phyloP scores from a whole-genome alignment of 2,797 vertebrate genomes.

The Lagocephalus sceleratus region DNA sequence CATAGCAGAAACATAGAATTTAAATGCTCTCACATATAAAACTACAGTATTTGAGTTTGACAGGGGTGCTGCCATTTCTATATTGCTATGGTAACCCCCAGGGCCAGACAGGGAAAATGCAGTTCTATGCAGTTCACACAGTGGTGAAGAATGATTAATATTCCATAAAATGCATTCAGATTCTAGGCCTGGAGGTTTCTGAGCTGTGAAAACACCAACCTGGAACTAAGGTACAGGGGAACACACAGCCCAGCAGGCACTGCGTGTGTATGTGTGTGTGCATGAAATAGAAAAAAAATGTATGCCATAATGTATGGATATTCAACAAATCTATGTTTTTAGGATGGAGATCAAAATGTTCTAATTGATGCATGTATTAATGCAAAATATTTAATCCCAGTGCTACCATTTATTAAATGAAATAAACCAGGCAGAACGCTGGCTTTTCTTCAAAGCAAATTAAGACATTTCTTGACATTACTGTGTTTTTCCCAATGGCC shows the following conservation, averaged over 20 bases:
- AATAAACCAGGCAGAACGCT: constrained; percentile 7
- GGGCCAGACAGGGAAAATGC: constrained; percentile 39
- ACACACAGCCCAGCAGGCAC: constrained; percentile 48
- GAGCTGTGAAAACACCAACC: constrained; percentile 46
- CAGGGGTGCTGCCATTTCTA: constrained; percentile 35
- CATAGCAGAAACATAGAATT: constrained; percentile 35
- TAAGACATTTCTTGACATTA: constrained; percentile 12
- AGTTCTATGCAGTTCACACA: constrained; percentile 47
- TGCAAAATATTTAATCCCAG: constrained; percentile 1
- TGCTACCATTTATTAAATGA: too few species aligned
- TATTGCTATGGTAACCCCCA: constrained; percentile 40
- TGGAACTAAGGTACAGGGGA: constrained; percentile 44
- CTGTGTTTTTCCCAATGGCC: constrained; percentile 3
- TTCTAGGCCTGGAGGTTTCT: constrained; percentile 39
- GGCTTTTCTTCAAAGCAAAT: constrained; percentile 10
- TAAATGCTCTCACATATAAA: constrained; percentile 17
- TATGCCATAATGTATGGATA: too few species aligned
- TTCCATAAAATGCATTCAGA: constrained; percentile 61
- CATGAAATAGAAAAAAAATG: constrained; percentile 25
- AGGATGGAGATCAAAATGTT: too few species aligned
- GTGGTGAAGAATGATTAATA: constrained; percentile 59
- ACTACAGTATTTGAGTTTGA: constrained; percentile 39
- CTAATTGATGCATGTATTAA: too few species aligned
- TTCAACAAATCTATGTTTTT: too few species aligned
- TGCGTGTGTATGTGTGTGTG: constrained; percentile 18